Base-by-base conservation (phyloP, 2,888 invertebrate species). In the Xanthorhoe designata region DNA sequence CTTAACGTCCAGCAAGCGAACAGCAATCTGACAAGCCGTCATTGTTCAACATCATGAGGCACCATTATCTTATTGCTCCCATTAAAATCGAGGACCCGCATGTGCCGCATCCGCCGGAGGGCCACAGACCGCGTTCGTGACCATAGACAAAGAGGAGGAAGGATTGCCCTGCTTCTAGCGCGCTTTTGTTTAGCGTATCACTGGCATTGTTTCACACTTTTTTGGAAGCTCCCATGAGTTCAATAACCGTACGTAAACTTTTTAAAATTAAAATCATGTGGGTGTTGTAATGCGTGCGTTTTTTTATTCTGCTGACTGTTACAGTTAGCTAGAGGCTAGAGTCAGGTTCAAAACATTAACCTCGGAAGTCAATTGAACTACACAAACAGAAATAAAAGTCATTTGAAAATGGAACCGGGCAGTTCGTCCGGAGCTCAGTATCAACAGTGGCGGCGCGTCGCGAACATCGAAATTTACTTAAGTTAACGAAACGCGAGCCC, bases 401-500 rank as follows among this genome's bases (percentile, higher is more conserved):
- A 80, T 86, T 86, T 81, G 80, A 81, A 84, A 85, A 82, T 81
- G 84, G 80, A 83, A 79, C 78, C 80, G 75, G 71, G 69, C 80
- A 68, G 75, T 70, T 75, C 70, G 68, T 70, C 74, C 64, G 63
- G 72, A 76, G 80, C 82, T 80, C 80, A 78, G 80, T 79, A 83
- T 84, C 85, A 86, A 86, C 88, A 85, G 84, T 80, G 86, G 85
- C 84, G 83, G 79, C 77, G 81, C 79, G 78, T 76, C 79, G 86
- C 83, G 88, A 90, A 93, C 92, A 93, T 90, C 86, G 91, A 91
- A 93, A 93, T 92, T 92, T 93, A 93, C 92, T 93, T 92, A 92
- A 90, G 91, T 91, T 91, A 92, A 90, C 89, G 88, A 89, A 91
- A 88, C 86, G 88, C 88, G 87, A 89, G 88, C 90, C 91, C 91